phyloP scores from a whole-genome alignment of 2,888 invertebrate genomes.

The Melanophora roralis region DNA sequence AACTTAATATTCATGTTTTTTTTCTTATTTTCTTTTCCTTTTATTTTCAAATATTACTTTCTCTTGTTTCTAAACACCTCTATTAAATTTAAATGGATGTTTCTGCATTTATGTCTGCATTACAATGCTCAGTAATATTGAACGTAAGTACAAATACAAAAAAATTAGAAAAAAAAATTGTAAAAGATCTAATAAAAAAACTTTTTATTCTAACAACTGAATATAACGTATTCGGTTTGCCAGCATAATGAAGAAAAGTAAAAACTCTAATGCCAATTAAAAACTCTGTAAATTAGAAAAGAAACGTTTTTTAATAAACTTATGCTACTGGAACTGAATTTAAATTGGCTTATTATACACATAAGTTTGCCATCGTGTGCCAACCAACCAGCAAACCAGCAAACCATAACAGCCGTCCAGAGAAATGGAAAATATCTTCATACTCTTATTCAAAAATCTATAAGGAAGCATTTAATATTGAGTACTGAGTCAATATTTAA shows the following conservation, averaged over 20 bases:
- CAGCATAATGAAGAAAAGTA: slow-evolving; percentile 6
- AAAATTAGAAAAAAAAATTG: neutral
- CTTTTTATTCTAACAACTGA: slow-evolving; percentile 8
- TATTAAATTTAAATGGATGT: slow-evolving; percentile 56
- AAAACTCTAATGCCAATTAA: slow-evolving; percentile 60
- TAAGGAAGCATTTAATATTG: neutral
- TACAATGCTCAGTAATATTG: slow-evolving; percentile 35
- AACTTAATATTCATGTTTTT: too few species aligned
- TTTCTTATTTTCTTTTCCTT: neutral
- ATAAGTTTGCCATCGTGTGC: slow-evolving; percentile 5
- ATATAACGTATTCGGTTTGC: slow-evolving; percentile 12
- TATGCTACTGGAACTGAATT: slow-evolving; percentile 50
- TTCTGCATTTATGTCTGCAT: slow-evolving; percentile 50
- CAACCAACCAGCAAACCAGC: neutral
- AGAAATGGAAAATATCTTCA: too few species aligned
- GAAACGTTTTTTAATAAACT: slow-evolving; percentile 60
- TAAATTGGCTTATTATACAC: slow-evolving; percentile 60
- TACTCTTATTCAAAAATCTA: neutral
- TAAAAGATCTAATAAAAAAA: slow-evolving; percentile 40
- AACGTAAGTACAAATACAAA: slow-evolving; percentile 3
- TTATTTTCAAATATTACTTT: slow-evolving; percentile 22
- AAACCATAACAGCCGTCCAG: too few species aligned
- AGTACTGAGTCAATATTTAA: neutral
- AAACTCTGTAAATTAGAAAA: slow-evolving; percentile 54
- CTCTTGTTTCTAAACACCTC: slow-evolving; percentile 45